Evolutionary conservation across 1,140 invertebrate species (phyloP).

Genomic region (Eufriesea mexicana): DNA sequence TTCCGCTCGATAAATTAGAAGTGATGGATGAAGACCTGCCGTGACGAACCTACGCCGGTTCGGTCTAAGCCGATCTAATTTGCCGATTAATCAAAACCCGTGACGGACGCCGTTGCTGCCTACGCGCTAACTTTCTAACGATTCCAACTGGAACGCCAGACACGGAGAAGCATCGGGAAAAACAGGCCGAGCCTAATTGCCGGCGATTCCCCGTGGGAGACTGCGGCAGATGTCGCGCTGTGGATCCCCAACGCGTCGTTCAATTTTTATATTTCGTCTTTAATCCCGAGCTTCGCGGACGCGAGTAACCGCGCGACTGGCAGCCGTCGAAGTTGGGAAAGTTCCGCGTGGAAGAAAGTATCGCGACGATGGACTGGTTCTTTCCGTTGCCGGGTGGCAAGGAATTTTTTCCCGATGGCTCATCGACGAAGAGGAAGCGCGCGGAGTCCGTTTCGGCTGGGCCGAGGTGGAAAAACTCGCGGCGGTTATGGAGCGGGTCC

Average conservation of each 20-base stretch:
- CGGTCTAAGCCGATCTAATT: constrained; percentile 34
- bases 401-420: too few relatives aligned
- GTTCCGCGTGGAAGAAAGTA: too few relatives aligned
- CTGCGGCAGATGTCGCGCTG: not conserved
- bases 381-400: too few relatives aligned
- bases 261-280: too few relatives aligned
- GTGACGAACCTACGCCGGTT: constrained; percentile 4
- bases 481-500: not conserved
- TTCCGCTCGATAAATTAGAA: constrained; percentile 50
- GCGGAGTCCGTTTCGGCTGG: not conserved
- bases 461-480: constrained; percentile 31
- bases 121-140: constrained; percentile 5
- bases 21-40: constrained; percentile 44
- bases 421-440: too few relatives aligned
- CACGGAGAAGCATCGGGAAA: not conserved
- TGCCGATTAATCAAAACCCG: constrained; percentile 45
- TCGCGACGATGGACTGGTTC: too few relatives aligned
- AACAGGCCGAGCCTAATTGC: not conserved
- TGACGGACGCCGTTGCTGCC: constrained; percentile 1
- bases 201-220: not conserved
- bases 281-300: too few relatives aligned
- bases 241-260: too few relatives aligned
- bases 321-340: not conserved
- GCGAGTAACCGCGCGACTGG: too few relatives aligned
- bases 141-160: not conserved